These are phyloP conservation scores for Drosophila lacicola DNA, from an alignment of 2,888 invertebrate genomes.

Conservation along the genomic window DNA sequence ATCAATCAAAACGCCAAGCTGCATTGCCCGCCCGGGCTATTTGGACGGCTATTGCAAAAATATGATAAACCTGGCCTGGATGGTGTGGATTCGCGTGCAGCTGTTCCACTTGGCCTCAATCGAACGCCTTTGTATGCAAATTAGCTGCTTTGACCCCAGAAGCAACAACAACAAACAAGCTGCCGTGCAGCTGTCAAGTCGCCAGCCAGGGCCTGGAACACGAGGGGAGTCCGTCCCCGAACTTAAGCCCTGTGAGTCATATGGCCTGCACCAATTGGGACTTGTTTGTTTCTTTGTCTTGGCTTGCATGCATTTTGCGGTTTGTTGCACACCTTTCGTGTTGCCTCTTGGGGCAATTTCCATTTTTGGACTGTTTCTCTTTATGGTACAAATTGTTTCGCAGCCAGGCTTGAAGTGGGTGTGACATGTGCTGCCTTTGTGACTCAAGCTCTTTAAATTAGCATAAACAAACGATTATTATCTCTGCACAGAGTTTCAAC, in stretches of 20 bases:
- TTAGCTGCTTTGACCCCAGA: conserved; percentile 45
- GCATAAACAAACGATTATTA: conserved; percentile 65
- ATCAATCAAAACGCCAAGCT: conserved; percentile 27
- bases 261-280: conserved; percentile 25
- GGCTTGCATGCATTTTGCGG: conserved; percentile 35
- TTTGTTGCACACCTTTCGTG: conserved; percentile 27
- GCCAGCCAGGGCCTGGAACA: conserved; percentile 3
- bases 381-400: conserved; percentile 43
- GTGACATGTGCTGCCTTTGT: conserved; percentile 32
- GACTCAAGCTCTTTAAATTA: conserved; percentile 61
- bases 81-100: conserved; percentile 41
- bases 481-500: conserved; percentile 20
- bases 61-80: conserved; percentile 31
- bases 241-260: conserved; percentile 43
- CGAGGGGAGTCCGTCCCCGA: conserved; percentile 1
- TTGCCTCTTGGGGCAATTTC: conserved; percentile 42
- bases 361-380: conserved; percentile 34
- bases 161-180: conserved; percentile 12
- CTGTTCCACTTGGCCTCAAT: conserved; percentile 64
- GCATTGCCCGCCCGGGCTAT: conserved; percentile 54
- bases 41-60: conserved; percentile 52
- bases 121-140: conserved; percentile 77
- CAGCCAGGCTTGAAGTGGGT: conserved; percentile 30
- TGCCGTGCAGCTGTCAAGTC: conserved; percentile 43
- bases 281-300: conserved; percentile 39